These are phyloP conservation scores for Solenopsis fugax DNA, from an alignment of 1,140 invertebrate genomes.

Conservation along the genomic window DNA sequence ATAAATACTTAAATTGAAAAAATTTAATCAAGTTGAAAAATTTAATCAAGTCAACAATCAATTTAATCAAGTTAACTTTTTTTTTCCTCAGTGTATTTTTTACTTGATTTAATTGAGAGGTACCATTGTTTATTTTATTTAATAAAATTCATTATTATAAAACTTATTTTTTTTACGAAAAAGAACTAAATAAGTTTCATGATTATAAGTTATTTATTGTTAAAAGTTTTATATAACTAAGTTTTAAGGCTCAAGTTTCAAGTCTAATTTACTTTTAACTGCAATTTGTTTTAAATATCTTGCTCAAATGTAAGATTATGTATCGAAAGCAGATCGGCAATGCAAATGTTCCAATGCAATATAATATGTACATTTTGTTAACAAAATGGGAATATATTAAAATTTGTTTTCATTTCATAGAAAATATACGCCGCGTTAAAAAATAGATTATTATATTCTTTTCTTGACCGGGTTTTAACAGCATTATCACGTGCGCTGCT, in stretches of 20 bases:
- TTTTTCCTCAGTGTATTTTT: background rate
- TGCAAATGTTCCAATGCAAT: background rate
- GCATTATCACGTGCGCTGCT: background rate
- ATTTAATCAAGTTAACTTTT: too few relatives aligned
- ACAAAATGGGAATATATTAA: constrained; percentile 14
- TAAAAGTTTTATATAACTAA: background rate
- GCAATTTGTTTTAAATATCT: background rate
- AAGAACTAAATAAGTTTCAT: background rate
- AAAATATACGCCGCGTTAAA: background rate
- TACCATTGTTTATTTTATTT: background rate
- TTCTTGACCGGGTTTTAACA: background rate
- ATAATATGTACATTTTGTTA: constrained; percentile 28
- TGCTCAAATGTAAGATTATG: background rate
- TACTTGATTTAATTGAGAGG: background rate
- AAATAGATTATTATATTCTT: constrained; percentile 21
- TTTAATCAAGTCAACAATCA: too few relatives aligned
- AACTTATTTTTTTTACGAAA: background rate
- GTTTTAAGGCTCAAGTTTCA: background rate
- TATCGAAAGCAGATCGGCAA: constrained; percentile 5
- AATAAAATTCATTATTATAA: background rate
- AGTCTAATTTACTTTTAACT: constrained; percentile 4
- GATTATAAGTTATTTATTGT: background rate
- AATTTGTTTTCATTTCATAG: constrained; percentile 23
- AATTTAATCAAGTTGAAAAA: too few relatives aligned
- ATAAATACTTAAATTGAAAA: too few relatives aligned